A percentile compares a stretch with the other conserved stretches of the same genome.
These are phyloP conservation scores for Leptosomus discolor DNA, from an alignment of 2,113 vertebrate species.

Conservation along the genomic window DNA sequence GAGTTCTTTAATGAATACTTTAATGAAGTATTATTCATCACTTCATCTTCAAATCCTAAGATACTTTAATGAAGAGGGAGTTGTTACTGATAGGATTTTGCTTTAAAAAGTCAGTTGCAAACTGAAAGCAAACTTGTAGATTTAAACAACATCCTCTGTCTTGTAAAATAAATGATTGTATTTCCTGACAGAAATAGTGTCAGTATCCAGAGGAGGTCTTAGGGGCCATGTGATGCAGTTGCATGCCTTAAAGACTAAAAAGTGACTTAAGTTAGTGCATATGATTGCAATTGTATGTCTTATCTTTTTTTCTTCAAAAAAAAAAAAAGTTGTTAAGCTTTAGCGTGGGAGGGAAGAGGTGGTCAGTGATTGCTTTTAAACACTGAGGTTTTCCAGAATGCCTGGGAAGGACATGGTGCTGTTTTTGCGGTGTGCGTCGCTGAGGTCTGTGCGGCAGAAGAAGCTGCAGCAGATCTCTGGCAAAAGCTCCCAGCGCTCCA, in stretches of 20 bases:
- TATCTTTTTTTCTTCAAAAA: too few relatives aligned
- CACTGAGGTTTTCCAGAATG: not conserved
- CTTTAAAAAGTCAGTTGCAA: not conserved
- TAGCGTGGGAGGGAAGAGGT: not conserved
- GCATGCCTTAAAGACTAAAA: not conserved
- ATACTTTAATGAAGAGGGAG: not conserved
- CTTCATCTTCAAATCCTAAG: not conserved
- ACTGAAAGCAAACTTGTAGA: not conserved
- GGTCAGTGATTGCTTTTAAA: not conserved
- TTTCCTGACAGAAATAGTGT: not conserved
- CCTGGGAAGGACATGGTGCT: not conserved
- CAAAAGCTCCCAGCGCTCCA: not conserved
- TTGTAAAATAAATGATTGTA: not conserved
- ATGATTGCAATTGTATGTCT: not conserved
- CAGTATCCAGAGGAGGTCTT: not conserved
- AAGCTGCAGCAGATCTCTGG: not conserved
- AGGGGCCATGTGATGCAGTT: not conserved
- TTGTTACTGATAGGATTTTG: not conserved
- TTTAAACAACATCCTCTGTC: not conserved
- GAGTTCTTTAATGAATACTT: not conserved
- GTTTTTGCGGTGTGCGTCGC: not conserved
- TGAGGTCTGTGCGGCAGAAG: not conserved
- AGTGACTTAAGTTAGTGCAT: not conserved
- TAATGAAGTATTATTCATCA: not conserved
- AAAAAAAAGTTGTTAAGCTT: not conserved